phyloP scores from a whole-genome alignment of 2,113 vertebrate species.

The Saguinus imperator region DNA sequence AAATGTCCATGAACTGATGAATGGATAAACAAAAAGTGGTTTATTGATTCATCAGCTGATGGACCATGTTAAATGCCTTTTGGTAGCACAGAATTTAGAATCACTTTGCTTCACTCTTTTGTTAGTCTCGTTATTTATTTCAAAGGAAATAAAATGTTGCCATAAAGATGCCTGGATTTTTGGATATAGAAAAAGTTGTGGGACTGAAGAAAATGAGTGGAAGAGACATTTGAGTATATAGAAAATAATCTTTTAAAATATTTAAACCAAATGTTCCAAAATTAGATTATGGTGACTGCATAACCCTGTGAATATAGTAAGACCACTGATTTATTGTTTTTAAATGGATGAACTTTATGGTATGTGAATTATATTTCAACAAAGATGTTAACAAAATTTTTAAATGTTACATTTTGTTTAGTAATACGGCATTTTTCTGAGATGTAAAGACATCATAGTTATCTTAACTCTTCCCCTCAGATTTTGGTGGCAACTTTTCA shows the following conservation, averaged over 20 bases:
- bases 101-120: background rate
- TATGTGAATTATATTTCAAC: background rate
- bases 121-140: background rate
- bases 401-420: background rate
- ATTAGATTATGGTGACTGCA: background rate
- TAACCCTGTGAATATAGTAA: background rate
- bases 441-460: background rate
- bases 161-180: background rate
- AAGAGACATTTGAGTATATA: background rate
- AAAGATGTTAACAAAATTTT: background rate
- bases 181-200: background rate
- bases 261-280: background rate
- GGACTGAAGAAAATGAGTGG: background rate
- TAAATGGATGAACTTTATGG: background rate
- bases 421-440: conserved; percentile 16
- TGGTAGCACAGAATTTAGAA: background rate
- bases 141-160: background rate
- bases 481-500: conserved; percentile 31
- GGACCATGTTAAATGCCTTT: background rate
- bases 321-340: background rate
- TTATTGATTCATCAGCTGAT: background rate
- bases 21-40: background rate
- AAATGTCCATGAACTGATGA: background rate
- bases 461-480: background rate
- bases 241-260: background rate